Evolutionary conservation across 2,888 invertebrate genomes (phyloP), one percentile per base, ranked within the genome.

Genomic region (Drosophila nr. perissopoda): DNA sequence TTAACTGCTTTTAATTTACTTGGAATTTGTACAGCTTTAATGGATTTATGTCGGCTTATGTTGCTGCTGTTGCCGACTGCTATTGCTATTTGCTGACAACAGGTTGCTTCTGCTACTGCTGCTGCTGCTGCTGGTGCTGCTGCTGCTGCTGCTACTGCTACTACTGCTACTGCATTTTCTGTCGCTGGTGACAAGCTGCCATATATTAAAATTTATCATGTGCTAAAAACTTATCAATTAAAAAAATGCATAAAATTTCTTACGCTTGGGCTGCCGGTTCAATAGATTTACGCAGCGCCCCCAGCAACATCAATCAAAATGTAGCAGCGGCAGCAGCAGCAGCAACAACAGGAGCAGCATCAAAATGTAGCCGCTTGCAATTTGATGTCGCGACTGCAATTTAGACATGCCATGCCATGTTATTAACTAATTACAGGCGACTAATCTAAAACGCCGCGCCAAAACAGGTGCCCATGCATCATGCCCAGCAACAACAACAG

Each of bases 151-250:
- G 48, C 13, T 27, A 18, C 31, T 31, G 56, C 40, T 67, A 63
- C n/a, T 49, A 53, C 13, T 54, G 46, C 31, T 62, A 25, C 42
- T 25, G 60, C 67, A 60, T 74, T 49, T 72, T 60, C 67, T 75
- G 77, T 70, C 59, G 66, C 62, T 75, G 81, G 75, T 76, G 73
- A 82, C 73, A 71, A 81, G 81, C 75, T 76, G 76, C 66, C 79
- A 82, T 75, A 82, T 83, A 87, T 83, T 83, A 89, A 91, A 91
- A 92, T 91, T 91, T 91, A 92, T 92, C 91, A 92, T 91, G 91
- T 92, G 91, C 86, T 92, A 92, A 92, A 91, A 92, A 90, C 90
- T 91, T 91, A 92, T 92, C 92, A 92, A 92, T 92, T 92, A 92
- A 91, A 91, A 85, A 82, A 83, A 88, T 91, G 92, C 90, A 91